Percentiles rank a stretch among this genome's conserved stretches.
These are phyloP conservation scores for Andricus grossulariae DNA, from an alignment of 1,140 invertebrate species.

Conservation along the genomic window DNA sequence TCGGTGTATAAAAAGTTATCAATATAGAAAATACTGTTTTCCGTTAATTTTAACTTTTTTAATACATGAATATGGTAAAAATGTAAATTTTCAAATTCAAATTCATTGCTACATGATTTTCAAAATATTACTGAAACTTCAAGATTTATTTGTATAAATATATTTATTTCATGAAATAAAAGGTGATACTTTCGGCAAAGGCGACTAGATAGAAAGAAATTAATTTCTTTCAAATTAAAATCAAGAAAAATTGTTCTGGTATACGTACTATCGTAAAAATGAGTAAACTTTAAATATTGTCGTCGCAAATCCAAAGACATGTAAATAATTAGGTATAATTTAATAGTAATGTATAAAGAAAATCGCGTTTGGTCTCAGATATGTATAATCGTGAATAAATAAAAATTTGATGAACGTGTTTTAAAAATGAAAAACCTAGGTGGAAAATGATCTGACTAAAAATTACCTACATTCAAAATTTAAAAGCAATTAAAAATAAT, in stretches of 20 bases:
- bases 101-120: too few relatives aligned
- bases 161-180: neutral
- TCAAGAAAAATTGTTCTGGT: neutral
- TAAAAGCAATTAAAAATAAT: too few relatives aligned
- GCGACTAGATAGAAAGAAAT: neutral
- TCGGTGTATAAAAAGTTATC: conserved; percentile 22
- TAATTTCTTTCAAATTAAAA: neutral
- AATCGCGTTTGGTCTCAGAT: conserved; percentile 16
- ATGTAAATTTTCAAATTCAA: too few relatives aligned
- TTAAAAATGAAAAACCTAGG: neutral
- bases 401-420: conserved; percentile 18
- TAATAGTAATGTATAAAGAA: conserved; percentile 1
- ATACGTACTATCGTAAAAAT: neutral
- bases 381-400: neutral
- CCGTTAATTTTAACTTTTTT: neutral
- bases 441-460: conserved; percentile 16
- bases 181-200: neutral
- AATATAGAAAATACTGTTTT: neutral
- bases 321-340: conserved; percentile 23
- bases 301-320: neutral
- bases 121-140: too few relatives aligned
- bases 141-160: neutral
- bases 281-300: neutral
- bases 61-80: neutral
- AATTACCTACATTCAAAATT: too few relatives aligned